Base-by-base conservation (phyloP, 2,113 vertebrate genomes). In the Misgurnus mizolepis region DNA sequence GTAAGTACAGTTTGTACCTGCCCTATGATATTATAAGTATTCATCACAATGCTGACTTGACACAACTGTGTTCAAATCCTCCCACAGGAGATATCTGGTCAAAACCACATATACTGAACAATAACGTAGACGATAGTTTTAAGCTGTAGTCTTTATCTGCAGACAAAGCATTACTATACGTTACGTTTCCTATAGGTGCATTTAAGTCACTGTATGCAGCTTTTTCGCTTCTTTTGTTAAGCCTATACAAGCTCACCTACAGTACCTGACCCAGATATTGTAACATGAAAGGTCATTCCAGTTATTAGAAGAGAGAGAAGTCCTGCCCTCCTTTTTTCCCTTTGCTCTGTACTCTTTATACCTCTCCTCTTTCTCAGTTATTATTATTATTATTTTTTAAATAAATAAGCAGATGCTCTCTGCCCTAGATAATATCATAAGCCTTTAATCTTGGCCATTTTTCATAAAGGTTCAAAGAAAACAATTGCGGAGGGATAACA, bases 371-470 rank as follows among this genome's bases (percentile, higher is more conserved):
- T 71, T 14, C 39, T 34, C 22, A 49, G 4, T 45, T 70, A 3
- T 41, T 14, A n/a, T 50, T 14, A n/a, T 50, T 47, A n/a, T 49
- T 40, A 67, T 76, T 77, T 60, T 12, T 15, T 56, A 27, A 40
- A 84, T 84, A 72, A 84, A 84, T 85, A 90, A 89, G 81, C 85
- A 88, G 88, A 91, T 90, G 88, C 86, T 89, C 83, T 68, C 70
- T 87, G 85, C 88, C 90, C 40, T n/a, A 22, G 43, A 82, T 90
- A 90, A 90, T 91, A 87, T 90, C 84, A 86, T 93, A 91, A 90
- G 91, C 87, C 89, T 86, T 86, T 91, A 92, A 92, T 91, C 88
- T 86, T 80, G 83, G 87, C 84, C 86, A 89, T 92, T 92, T 93
- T 90, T 92, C 90, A 92, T 90, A 86, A 90, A 90, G 88, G 91